Base-by-base conservation (phyloP, 1,140 invertebrate genomes). In the Drosophila funebris region DNA sequence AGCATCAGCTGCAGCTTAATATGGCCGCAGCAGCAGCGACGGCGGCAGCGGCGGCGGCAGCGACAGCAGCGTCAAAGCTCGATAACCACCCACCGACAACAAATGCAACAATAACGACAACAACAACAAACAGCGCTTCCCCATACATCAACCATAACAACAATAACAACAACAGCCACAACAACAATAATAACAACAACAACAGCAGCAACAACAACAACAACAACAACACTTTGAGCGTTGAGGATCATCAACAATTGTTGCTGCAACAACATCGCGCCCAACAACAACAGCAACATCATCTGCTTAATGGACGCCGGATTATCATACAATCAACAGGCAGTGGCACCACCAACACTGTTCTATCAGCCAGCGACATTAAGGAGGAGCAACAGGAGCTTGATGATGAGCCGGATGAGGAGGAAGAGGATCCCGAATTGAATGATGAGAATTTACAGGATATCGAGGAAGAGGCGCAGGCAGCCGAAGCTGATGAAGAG, bases 361-460 rank as follows among this genome's bases (percentile, higher is more conserved):
- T 85, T 13, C 7, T 81, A 36, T 39, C 71, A 1, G 67, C 71
- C 75, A 74, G 71, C 18, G 78, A 78, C 16, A 87, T 82, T 8
- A 88, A 83, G 16, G 79, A 89, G 57, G 89, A 90, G 63, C 53
- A 58, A 29, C 44, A 44, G 16, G 69, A 72, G 8, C 36, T 27
- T 8, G 78, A 90, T 16, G 78, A 85, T 13, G 89, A 89, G 9
- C 43, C 20, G 37, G 83, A 90, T n/a, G 87, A 90, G 39, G 85
- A 90, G 20, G 81, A 87, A 22, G 90, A 90, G 24, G 90, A 90
- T 81, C 90, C 90, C 0, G 90, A 91, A 57, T 46, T 91, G 4
- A 91, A 90, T 53, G 90, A 91, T 78, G 90, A 91, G 54, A 91
- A 91, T 48, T 52, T 91, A 13, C 90, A 91, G 78, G 90, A 91